Percentiles rank a stretch among this genome's conserved stretches.
phyloP scores from a whole-genome alignment of 2,113 vertebrate species.

The Psilopsiagon aurifrons region DNA sequence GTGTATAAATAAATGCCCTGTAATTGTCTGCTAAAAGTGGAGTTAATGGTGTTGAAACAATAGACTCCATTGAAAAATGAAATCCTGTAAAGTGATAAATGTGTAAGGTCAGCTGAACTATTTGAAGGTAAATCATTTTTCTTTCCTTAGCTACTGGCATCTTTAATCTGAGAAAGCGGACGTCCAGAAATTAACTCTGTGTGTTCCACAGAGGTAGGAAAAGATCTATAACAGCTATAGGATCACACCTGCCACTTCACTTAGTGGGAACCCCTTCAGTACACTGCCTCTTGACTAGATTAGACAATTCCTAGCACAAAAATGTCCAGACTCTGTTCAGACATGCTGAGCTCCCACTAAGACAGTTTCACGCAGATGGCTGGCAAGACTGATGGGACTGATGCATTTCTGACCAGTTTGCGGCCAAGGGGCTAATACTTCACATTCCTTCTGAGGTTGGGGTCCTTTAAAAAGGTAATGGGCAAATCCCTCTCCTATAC shows the following conservation, averaged over 20 bases:
- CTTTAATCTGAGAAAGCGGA: conserved; percentile 15
- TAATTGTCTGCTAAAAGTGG: conserved; percentile 47
- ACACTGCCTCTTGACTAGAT: neutral
- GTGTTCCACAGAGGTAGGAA: neutral
- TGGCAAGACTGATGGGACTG: conserved; percentile 22
- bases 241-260: neutral
- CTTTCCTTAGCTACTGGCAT: conserved; percentile 36
- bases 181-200: conserved; percentile 21
- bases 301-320: conserved; percentile 33
- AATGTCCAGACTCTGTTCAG: conserved; percentile 52
- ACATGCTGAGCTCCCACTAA: neutral
- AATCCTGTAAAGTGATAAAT: conserved; percentile 60
- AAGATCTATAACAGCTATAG: neutral
- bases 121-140: conserved; percentile 43
- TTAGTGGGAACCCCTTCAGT: neutral
- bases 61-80: conserved; percentile 48
- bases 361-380: neutral
- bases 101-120: conserved; percentile 56
- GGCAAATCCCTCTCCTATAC: neutral
- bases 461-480: neutral
- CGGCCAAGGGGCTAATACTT: conserved; percentile 53
- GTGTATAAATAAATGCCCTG: conserved; percentile 49
- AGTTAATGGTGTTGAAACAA: conserved; percentile 63
- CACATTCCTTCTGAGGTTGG: conserved; percentile 24
- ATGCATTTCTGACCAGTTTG: conserved; percentile 13